These are phyloP conservation scores for Heliconius aoede DNA, from an alignment of 2,888 invertebrate genomes.

Conservation along the genomic window DNA sequence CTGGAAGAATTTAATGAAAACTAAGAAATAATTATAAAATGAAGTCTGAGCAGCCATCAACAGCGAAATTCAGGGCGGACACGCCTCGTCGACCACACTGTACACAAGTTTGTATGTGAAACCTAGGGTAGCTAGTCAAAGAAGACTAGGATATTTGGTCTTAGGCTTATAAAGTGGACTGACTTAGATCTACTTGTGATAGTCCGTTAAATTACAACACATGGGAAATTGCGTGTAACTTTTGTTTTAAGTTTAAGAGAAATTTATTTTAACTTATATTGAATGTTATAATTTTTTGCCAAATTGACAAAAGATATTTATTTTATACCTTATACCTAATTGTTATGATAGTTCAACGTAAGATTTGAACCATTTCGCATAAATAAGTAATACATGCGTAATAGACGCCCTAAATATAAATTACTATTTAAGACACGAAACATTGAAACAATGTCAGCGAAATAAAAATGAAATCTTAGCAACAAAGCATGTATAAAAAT, in stretches of 20 bases:
- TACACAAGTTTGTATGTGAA: conserved; percentile 30
- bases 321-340: too few relatives aligned
- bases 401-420: too few relatives aligned
- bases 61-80: neutral
- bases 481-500: neutral
- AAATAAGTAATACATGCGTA: too few relatives aligned
- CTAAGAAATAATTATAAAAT: too few relatives aligned
- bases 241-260: neutral
- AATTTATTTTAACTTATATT: neutral
- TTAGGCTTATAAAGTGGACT: neutral
- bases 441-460: neutral
- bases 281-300: too few relatives aligned
- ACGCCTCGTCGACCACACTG: neutral
- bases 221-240: neutral
- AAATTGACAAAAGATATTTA: too few relatives aligned
- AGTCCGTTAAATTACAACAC: conserved; percentile 4
- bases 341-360: too few relatives aligned
- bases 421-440: neutral
- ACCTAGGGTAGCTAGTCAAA: conserved; percentile 34
- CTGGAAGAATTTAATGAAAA: too few relatives aligned
- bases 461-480: neutral
- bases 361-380: too few relatives aligned
- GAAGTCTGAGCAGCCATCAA: too few relatives aligned
- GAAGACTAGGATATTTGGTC: conserved; percentile 34
- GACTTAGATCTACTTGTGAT: neutral